Evolutionary conservation across 2,113 vertebrate genomes (phyloP).

Genomic region (Amphiprion ocellaris): DNA sequence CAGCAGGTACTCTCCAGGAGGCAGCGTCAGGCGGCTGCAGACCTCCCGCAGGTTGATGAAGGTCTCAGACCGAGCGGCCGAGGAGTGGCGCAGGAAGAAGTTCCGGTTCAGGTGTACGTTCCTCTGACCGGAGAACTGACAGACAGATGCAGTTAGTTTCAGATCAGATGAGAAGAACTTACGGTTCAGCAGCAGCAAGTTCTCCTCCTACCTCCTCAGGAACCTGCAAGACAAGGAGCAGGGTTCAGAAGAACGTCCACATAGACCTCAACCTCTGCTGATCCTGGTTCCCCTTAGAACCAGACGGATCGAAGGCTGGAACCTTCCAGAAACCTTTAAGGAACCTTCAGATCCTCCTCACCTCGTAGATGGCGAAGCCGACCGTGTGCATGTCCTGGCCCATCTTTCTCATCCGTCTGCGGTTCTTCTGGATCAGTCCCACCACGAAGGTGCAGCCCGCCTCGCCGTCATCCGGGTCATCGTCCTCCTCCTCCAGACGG

Average conservation of each 20-base stretch:
- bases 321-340: not conserved
- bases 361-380: conserved; percentile 93
- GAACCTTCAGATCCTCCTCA: conserved; percentile 27
- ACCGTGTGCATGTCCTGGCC: conserved; percentile 95
- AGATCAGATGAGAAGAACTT: not conserved
- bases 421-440: conserved; percentile 94
- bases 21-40: conserved; percentile 77
- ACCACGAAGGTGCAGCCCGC: conserved; percentile 90
- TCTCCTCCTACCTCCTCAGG: conserved; percentile 84
- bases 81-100: conserved; percentile 81
- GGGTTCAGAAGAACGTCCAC: not conserved
- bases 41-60: conserved; percentile 87
- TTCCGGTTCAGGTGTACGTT: conserved; percentile 74
- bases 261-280: no score
- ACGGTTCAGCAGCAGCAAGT: no score
- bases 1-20: conserved; percentile 85
- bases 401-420: conserved; percentile 87
- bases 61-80: conserved; percentile 67
- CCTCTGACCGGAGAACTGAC: conserved; percentile 60
- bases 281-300: no score
- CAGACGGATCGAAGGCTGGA: no score
- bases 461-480: conserved; percentile 88
- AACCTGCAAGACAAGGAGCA: conserved; percentile 76
- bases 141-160: not conserved
- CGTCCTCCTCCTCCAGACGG: conserved; percentile 90